Evolutionary conservation across 1,140 invertebrate genomes (phyloP), one percentile per base, ranked within the genome.

Genomic region (Heliconius nattereri): DNA sequence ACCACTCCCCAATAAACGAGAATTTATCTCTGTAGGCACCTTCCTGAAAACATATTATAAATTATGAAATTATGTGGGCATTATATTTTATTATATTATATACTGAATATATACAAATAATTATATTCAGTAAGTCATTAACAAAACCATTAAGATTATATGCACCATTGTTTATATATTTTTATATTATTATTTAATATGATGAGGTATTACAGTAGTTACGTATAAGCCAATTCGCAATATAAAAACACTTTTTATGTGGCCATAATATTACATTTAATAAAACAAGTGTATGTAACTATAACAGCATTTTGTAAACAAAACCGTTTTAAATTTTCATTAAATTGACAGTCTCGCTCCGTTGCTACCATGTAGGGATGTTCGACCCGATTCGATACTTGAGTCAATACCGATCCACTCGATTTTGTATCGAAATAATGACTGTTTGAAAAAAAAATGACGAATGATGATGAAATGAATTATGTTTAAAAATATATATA

Each of bases 1-100:
- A 97, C 98, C 98, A 98, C 93, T 98, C 97, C 26, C 96, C 96
- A 81, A 96, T 94, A 94, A 98, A 98, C 20, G 94, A 87, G 87
- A 92, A 94, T 88, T 92, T 94, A 57, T 94, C 91, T 76, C 80
- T 86, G 72, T 91, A 94, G 54, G 88, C 83, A 49, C 92, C 92
- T 81, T 95, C 94, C 94, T 95, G 75, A 76, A 92, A 92, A 26
- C 6, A 26, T 26, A 26, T 45, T 16, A 45, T 66, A 26, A 66
- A 23, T 60, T 23, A 60, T 52, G 1, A 20, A 52, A 20, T 52
- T 7, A 19, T 52, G 5, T 52, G 20, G 49, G 16, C 54, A 60
- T n/a, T n/a, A n/a, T n/a, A n/a, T n/a, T n/a, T n/a, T n/a, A n/a
- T n/a, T n/a, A n/a, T n/a, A n/a, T n/a, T n/a, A n/a, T n/a, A n/a